These are phyloP conservation scores for Coenonympha glycerion DNA, from an alignment of 2,888 invertebrate genomes.

Conservation along the genomic window DNA sequence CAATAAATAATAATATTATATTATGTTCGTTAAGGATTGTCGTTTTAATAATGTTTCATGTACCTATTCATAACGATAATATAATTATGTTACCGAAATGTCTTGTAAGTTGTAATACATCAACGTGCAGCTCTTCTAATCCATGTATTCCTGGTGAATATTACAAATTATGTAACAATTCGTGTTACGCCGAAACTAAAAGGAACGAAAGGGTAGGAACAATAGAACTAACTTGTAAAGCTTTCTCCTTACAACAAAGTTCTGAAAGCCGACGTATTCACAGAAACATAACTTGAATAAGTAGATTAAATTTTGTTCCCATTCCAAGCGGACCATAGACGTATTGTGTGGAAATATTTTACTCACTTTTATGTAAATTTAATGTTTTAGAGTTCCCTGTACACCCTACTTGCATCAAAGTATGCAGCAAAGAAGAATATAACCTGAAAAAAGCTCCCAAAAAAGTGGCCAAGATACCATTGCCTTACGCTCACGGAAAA, in stretches of 20 bases:
- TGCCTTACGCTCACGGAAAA: conserved; percentile 58
- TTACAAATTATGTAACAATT: conserved; percentile 68
- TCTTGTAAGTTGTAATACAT: no score
- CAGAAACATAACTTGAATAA: no score
- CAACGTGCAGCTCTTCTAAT: conserved; percentile 34
- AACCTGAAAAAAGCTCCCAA: conserved; percentile 44
- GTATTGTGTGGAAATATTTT: neutral
- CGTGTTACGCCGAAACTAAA: neutral
- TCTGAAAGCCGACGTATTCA: no score
- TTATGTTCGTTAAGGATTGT: no score
- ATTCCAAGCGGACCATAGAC: no score
- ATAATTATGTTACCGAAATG: conserved; percentile 4
- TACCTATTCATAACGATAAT: no score
- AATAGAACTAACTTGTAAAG: no score
- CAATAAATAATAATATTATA: no score
- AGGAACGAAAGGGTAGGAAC: neutral
- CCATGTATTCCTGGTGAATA: conserved; percentile 51
- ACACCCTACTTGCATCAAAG: conserved; percentile 62
- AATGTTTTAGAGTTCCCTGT: conserved; percentile 46
- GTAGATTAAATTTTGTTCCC: no score
- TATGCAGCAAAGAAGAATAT: conserved; percentile 60
- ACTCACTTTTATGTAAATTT: neutral
- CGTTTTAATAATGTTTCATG: no score
- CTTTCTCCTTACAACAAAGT: no score
- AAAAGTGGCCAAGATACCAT: conserved; percentile 34